Evolutionary conservation across 1,140 invertebrate genomes (phyloP).

Genomic region (Cydia strobilella): DNA sequence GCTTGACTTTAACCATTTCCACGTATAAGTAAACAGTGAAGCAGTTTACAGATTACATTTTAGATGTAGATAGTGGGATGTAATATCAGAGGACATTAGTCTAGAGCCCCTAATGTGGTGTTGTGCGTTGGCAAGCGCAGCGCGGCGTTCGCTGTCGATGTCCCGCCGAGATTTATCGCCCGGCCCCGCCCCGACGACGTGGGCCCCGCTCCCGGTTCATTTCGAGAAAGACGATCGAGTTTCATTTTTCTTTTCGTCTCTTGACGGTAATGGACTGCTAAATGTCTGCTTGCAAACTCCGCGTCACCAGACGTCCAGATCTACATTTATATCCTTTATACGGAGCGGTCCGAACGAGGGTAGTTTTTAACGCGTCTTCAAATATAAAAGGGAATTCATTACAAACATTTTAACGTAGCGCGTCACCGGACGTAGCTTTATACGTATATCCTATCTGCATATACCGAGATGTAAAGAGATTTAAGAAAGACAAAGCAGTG

Average conservation of each 20-base stretch:
- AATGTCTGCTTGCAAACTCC: slow-evolving; percentile 37
- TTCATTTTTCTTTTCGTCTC: slow-evolving; percentile 44
- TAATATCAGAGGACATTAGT: slow-evolving; percentile 47
- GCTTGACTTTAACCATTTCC: slow-evolving; percentile 11
- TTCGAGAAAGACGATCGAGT: slow-evolving; percentile 44
- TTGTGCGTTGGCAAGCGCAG: slow-evolving; percentile 48
- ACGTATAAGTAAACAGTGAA: slow-evolving; percentile 5
- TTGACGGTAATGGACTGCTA: slow-evolving; percentile 42
- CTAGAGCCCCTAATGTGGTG: slow-evolving; percentile 46
- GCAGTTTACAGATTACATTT: slow-evolving; percentile 38
- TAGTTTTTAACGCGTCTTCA: slow-evolving; percentile 36
- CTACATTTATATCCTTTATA: slow-evolving; percentile 30
- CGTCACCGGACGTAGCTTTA: neutral
- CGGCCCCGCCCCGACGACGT: slow-evolving; percentile 43
- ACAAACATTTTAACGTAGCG: neutral
- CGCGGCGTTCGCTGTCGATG: slow-evolving; percentile 46
- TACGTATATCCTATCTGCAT: neutral
- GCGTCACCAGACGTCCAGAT: slow-evolving; percentile 25
- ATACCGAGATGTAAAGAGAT: slow-evolving; percentile 5
- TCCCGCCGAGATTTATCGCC: slow-evolving; percentile 52
- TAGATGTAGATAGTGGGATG: slow-evolving; percentile 35
- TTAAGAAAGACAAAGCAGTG: slow-evolving; percentile 43
- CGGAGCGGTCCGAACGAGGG: slow-evolving; percentile 30
- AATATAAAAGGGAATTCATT: slow-evolving; percentile 39
- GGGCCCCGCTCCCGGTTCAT: slow-evolving; percentile 39